Conservation (phyloP, 2,113 vertebrate genomes). For the Chascanopsetta lugubris region DNA sequence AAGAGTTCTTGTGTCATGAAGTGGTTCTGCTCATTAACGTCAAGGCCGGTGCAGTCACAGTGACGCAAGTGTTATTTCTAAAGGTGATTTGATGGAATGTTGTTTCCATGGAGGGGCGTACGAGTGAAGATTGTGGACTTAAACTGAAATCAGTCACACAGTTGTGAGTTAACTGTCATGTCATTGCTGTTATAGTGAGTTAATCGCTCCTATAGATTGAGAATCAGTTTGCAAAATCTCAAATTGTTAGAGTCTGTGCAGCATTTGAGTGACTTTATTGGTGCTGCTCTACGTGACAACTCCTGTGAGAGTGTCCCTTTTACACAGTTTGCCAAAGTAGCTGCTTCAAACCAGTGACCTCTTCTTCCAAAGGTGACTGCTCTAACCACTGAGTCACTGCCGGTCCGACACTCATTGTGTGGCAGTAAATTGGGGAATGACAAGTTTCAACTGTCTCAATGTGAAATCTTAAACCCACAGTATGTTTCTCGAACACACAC, state of each 20-base stretch:
- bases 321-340: conserved; percentile 20
- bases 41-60: neutral
- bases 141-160: too few species aligned
- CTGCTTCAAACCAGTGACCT: conserved; percentile 8
- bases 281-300: neutral
- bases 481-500: neutral
- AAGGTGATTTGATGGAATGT: neutral
- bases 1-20: neutral
- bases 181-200: too few species aligned
- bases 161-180: too few species aligned
- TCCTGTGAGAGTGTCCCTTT: conserved; percentile 17
- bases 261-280: neutral
- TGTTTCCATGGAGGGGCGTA: neutral
- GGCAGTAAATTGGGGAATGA: neutral
- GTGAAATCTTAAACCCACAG: neutral
- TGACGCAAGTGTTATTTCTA: neutral
- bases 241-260: neutral
- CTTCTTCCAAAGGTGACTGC: too few species aligned
- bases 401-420: conserved; percentile 26
- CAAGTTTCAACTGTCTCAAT: neutral
- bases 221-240: too few species aligned
- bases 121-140: too few species aligned
- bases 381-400: conserved; percentile 1
- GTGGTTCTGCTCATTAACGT: neutral
- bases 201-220: too few species aligned